Evolutionary conservation across 2,797 vertebrate genomes (phyloP).

Genomic region (Tapirus indicus): DNA sequence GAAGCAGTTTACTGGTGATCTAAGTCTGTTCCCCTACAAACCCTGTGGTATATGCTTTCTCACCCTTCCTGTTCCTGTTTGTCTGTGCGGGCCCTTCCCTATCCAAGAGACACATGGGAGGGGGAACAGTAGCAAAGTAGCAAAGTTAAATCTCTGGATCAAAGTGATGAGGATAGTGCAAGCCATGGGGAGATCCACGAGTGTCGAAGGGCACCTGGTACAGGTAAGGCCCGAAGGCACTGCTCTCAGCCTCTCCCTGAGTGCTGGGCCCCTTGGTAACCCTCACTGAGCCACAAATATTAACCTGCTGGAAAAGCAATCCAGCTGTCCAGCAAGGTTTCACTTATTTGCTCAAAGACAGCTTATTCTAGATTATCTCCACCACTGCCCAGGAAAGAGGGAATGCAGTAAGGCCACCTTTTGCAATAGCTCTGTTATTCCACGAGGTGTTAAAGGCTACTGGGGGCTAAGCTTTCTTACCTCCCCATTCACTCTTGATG

Average conservation of each 20-base stretch:
- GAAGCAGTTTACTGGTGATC: background rate
- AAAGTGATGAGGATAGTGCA: background rate
- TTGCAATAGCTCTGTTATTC: background rate
- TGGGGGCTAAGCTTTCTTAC: background rate
- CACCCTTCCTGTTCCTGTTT: background rate
- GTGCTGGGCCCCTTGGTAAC: background rate
- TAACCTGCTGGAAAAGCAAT: conserved; percentile 17
- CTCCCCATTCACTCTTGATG: background rate
- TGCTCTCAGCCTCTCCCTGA: background rate
- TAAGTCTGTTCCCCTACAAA: background rate
- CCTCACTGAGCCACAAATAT: background rate
- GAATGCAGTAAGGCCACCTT: background rate
- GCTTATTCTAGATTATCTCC: background rate
- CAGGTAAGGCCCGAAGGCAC: background rate
- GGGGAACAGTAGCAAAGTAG: background rate
- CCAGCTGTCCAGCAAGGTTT: background rate
- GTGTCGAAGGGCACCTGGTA: background rate
- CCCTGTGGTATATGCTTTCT: background rate
- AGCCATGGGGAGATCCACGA: background rate
- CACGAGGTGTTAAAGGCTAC: background rate
- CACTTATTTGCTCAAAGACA: background rate
- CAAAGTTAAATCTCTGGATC: background rate
- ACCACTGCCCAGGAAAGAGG: background rate
- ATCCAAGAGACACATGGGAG: background rate
- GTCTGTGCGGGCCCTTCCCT: background rate